Percentiles rank a stretch among this genome's conserved stretches.
Evolutionary conservation across 2,888 invertebrate species (phyloP).

Genomic region (Mythimna loreyi): DNA sequence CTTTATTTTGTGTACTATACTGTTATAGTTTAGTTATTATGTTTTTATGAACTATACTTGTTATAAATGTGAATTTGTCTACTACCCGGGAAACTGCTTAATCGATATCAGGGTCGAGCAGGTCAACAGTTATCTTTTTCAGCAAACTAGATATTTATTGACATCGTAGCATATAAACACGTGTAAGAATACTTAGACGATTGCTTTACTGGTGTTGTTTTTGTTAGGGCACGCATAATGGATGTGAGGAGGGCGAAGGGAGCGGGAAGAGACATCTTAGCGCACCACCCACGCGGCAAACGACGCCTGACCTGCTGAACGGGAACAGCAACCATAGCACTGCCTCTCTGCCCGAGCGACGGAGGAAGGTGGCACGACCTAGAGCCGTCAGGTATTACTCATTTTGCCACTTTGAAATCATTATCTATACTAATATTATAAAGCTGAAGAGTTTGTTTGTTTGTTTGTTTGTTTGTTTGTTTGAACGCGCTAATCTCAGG

Average conservation of each 20-base stretch:
- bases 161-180: constrained; percentile 36
- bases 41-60: constrained; percentile 6
- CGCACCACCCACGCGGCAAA: constrained; percentile 86
- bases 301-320: constrained; percentile 87
- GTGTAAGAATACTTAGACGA: constrained; percentile 30
- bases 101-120: constrained; percentile 42
- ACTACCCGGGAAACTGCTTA: constrained; percentile 44
- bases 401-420: background rate
- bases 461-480: too few species aligned
- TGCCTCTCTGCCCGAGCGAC: constrained; percentile 85
- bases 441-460: too few species aligned
- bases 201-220: constrained; percentile 47
- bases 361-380: constrained; percentile 82
- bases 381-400: constrained; percentile 77
- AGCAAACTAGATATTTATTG: constrained; percentile 49
- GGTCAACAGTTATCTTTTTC: constrained; percentile 62
- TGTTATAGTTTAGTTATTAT: constrained; percentile 1
- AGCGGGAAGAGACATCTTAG: constrained; percentile 84
- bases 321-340: constrained; percentile 89
- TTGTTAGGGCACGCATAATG: constrained; percentile 77
- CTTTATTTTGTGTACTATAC: too few species aligned
- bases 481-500: too few species aligned
- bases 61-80: constrained; percentile 22
- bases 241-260: constrained; percentile 82
- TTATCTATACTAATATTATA: too few species aligned